Evolutionary conservation across 1,140 invertebrate genomes (phyloP).

Genomic region (Venustaconcha ellipsiformis): DNA sequence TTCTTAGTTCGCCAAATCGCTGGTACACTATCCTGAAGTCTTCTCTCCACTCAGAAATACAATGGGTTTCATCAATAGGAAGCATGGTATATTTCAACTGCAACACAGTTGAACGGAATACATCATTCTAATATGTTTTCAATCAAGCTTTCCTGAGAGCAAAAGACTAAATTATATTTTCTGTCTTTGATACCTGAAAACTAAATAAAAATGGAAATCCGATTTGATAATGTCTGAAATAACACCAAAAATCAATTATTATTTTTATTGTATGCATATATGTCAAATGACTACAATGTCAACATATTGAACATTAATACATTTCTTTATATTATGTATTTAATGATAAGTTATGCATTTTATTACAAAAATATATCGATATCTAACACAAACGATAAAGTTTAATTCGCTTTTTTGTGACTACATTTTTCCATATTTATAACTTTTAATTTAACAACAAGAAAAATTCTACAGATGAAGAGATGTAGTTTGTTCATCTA

Average conservation of each 20-base stretch:
- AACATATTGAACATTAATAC: neutral
- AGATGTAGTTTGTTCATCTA: no score
- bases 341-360: no score
- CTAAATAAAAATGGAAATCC: neutral
- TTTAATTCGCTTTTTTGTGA: no score
- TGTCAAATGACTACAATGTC: neutral
- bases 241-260: neutral
- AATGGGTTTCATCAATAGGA: constrained; percentile 16
- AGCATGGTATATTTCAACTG: neutral
- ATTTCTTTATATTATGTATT: no score
- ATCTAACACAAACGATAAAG: no score
- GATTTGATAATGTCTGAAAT: neutral
- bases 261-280: neutral
- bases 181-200: constrained; percentile 2
- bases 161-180: constrained; percentile 11
- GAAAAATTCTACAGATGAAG: no score
- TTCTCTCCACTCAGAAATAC: constrained; percentile 22
- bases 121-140: constrained; percentile 13
- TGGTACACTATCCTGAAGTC: constrained; percentile 15
- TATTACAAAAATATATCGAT: no score
- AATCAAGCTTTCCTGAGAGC: constrained; percentile 18
- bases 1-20: constrained; percentile 9
- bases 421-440: no score
- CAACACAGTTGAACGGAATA: constrained; percentile 15
- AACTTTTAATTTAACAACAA: no score